Evolutionary conservation across 2,888 invertebrate species (phyloP).

Genomic region (Rhamphomyia laevipes): DNA sequence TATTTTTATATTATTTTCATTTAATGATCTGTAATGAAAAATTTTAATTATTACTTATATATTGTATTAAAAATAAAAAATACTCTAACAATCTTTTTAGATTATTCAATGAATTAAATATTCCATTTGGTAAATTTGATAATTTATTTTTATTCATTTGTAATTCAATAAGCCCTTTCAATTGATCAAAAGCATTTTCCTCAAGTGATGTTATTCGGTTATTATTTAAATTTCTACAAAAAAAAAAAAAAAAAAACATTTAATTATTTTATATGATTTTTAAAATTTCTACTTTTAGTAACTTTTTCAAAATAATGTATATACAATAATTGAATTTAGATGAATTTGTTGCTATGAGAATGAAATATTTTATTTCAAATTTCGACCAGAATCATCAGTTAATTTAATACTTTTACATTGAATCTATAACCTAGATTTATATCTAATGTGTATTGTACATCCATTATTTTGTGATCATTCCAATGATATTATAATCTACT

Average conservation of each 20-base stretch:
- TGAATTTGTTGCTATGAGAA: no score
- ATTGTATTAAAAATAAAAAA: neutral
- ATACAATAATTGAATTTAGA: no score
- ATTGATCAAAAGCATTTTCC: conserved; percentile 57
- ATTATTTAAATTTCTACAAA: conserved; percentile 51
- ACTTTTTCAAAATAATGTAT: no score
- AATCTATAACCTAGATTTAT: no score
- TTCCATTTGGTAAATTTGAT: conserved; percentile 54
- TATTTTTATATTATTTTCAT: conserved; percentile 42
- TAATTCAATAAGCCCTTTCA: conserved; percentile 58
- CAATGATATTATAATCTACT: no score
- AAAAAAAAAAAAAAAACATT: conserved; percentile 10
- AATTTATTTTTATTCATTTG: conserved; percentile 72
- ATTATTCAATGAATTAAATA: conserved; percentile 55
- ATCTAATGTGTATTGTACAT: no score
- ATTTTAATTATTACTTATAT: neutral
- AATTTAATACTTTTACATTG: no score
- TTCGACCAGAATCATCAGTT: no score
- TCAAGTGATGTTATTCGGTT: conserved; percentile 63
- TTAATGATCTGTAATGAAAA: conserved; percentile 21
- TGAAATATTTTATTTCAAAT: no score
- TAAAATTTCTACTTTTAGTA: no score
- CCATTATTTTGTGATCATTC: no score
- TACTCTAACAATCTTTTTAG: conserved; percentile 61
- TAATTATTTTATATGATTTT: conserved; percentile 28